These are phyloP conservation scores for Papilio xuthus DNA, from an alignment of 1,140 invertebrate species.

Conservation along the genomic window DNA sequence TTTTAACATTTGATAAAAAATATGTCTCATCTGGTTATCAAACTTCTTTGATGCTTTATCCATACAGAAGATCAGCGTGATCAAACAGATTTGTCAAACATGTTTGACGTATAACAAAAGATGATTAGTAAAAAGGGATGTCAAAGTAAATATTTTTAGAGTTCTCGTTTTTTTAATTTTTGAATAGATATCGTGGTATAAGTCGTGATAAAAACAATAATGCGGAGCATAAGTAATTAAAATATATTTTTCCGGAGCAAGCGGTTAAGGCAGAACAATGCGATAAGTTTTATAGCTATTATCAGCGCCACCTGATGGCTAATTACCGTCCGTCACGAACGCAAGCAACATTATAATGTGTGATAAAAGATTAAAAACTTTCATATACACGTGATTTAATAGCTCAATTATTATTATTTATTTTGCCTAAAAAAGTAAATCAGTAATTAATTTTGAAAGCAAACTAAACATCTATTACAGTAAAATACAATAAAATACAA, in stretches of 20 bases:
- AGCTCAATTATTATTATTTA: not conserved
- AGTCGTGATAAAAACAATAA: not conserved
- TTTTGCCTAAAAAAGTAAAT: not conserved
- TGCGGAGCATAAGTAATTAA: not conserved
- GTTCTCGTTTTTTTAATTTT: not conserved
- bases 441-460: not conserved
- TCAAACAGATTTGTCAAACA: too few relatives aligned
- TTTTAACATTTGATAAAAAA: too few relatives aligned
- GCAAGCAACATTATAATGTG: not conserved
- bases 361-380: constrained; percentile 18
- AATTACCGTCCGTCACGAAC: constrained; percentile 17
- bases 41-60: too few relatives aligned
- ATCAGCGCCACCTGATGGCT: not conserved
- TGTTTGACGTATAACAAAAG: too few relatives aligned
- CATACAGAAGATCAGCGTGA: too few relatives aligned
- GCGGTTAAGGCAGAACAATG: constrained; percentile 4
- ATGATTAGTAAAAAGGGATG: too few relatives aligned
- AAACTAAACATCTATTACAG: too few relatives aligned
- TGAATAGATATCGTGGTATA: not conserved
- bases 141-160: too few relatives aligned
- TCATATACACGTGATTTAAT: not conserved
- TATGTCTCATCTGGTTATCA: too few relatives aligned
- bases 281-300: constrained; percentile 25
- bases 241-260: constrained; percentile 16
- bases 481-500: too few relatives aligned